These are phyloP conservation scores for Pammene fasciana DNA, from an alignment of 2,888 invertebrate species.

Conservation along the genomic window DNA sequence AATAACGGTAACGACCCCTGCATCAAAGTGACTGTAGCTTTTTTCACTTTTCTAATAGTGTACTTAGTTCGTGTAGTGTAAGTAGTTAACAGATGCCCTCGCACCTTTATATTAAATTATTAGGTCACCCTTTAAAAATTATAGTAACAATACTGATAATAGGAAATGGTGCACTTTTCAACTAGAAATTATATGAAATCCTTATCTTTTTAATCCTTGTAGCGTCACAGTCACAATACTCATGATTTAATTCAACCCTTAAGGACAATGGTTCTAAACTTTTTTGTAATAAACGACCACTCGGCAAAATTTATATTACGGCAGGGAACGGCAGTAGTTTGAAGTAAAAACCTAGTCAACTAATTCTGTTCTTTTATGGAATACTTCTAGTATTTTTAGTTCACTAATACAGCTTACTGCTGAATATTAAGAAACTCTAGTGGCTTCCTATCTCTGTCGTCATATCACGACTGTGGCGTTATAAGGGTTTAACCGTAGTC, in stretches of 20 bases:
- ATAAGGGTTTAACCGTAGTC: neutral
- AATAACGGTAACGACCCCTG: too few species aligned
- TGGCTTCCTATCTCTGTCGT: neutral
- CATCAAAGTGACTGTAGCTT: too few species aligned
- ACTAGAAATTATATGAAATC: constrained; percentile 5
- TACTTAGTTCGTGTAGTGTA: neutral
- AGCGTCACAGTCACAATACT: neutral
- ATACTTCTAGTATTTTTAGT: too few species aligned
- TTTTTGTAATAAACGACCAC: too few species aligned
- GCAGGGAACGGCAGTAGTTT: too few species aligned
- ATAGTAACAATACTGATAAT: constrained; percentile 31
- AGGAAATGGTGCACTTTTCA: constrained; percentile 18
- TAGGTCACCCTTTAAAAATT: constrained; percentile 15
- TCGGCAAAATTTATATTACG: too few species aligned
- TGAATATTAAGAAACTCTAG: too few species aligned
- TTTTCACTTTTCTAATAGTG: neutral
- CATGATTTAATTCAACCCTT: neutral
- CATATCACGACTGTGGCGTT: neutral
- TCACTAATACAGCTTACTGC: too few species aligned
- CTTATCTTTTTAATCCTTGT: neutral
- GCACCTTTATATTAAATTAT: constrained; percentile 4
- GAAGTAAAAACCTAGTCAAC: too few species aligned
- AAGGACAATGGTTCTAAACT: neutral
- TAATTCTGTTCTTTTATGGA: too few species aligned
- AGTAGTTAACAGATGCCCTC: neutral